Percentiles rank a stretch among this genome's conserved stretches.
phyloP scores from a whole-genome alignment of 2,888 invertebrate species.

The Drosophila putrida region DNA sequence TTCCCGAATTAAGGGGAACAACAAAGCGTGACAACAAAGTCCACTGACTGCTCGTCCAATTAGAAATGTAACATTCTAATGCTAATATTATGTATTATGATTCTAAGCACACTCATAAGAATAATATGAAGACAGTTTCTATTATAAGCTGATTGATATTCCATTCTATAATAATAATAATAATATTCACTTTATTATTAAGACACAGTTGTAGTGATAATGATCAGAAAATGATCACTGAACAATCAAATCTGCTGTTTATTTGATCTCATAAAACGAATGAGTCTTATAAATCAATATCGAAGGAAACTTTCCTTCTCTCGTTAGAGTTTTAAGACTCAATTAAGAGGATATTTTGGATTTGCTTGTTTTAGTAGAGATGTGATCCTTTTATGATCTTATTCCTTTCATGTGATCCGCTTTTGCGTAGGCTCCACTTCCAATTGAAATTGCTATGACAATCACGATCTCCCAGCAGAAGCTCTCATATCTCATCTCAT shows the following conservation, averaged over 20 bases:
- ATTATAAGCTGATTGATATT: not conserved
- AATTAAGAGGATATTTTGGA: conserved; percentile 27
- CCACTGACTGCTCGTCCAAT: conserved; percentile 25
- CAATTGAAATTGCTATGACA: conserved; percentile 47
- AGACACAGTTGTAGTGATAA: conserved; percentile 24
- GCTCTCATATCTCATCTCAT: conserved; percentile 23
- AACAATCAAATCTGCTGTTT: not conserved
- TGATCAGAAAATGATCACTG: conserved; percentile 11
- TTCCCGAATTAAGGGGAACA: conserved; percentile 23
- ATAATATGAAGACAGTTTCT: not conserved
- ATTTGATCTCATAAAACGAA: conserved; percentile 26
- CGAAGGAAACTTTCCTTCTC: conserved; percentile 24
- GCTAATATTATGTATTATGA: conserved; percentile 21
- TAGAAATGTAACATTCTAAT: conserved; percentile 25
- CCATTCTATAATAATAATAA: conserved; percentile 2
- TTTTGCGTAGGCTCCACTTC: conserved; percentile 53
- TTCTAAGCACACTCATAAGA: conserved; percentile 7
- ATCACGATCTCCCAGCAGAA: conserved; percentile 58
- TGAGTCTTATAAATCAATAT: conserved; percentile 24
- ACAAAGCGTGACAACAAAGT: conserved; percentile 58
- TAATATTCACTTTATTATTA: conserved; percentile 7
- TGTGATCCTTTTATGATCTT: conserved; percentile 55
- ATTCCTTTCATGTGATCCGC: conserved; percentile 49
- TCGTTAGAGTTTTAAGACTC: conserved; percentile 23
- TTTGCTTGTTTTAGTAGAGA: conserved; percentile 2